Conservation (phyloP, 2,797 vertebrate genomes). For the Apogon talboti region DNA sequence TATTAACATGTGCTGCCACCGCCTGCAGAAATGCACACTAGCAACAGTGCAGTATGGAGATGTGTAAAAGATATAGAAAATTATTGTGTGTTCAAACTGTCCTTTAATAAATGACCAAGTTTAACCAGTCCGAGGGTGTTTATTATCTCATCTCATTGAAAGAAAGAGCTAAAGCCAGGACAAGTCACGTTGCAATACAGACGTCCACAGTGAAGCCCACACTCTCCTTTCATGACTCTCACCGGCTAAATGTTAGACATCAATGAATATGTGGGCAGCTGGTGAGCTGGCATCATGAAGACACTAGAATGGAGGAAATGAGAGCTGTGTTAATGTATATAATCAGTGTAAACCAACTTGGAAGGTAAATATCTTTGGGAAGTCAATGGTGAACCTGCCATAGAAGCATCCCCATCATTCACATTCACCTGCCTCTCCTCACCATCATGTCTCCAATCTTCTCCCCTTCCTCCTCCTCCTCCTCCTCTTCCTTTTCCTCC, state of each 20-base stretch:
- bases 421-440: slow-evolving; percentile 50
- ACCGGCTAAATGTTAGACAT: slow-evolving; percentile 55
- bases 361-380: slow-evolving; percentile 6
- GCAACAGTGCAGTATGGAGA: too few relatives aligned
- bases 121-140: slow-evolving; percentile 22
- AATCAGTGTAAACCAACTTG: slow-evolving; percentile 13
- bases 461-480: slow-evolving; percentile 17
- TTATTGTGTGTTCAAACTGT: neutral
- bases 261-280: slow-evolving; percentile 63
- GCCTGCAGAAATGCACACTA: too few relatives aligned
- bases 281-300: slow-evolving; percentile 56
- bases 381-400: neutral
- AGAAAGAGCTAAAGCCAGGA: slow-evolving; percentile 41
- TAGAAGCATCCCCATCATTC: slow-evolving; percentile 10
- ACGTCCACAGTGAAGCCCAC: slow-evolving; percentile 46
- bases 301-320: slow-evolving; percentile 15
- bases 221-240: slow-evolving; percentile 53
- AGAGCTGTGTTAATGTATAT: slow-evolving; percentile 26
- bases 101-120: neutral
- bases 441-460: slow-evolving; percentile 26
- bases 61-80: too few relatives aligned
- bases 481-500: neutral
- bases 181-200: slow-evolving; percentile 54
- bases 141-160: slow-evolving; percentile 20
- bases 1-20: too few relatives aligned